Base-by-base conservation (phyloP, 2,888 invertebrate genomes). In the Hanleya hanleyi region DNA sequence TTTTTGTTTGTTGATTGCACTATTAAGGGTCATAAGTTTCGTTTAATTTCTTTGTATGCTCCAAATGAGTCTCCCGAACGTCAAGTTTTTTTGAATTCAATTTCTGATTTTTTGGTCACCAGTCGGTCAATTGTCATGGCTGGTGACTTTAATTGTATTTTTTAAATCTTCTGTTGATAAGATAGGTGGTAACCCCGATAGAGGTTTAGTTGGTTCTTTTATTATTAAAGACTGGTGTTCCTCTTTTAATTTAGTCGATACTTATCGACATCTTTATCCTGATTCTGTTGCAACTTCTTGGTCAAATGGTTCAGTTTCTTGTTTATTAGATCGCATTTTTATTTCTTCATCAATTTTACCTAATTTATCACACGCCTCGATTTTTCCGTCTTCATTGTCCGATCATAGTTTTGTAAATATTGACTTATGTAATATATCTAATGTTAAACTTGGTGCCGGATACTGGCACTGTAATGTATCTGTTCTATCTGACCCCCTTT, bases 401-500 rank as follows among this genome's bases (percentile, higher is more conserved):
- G 69, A 69, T 38, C 69, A 69, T 35, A 29, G 49, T 36, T 61
- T 69, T 69, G 61, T 69, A n/a, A 38, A 35, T 36, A 12, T 69
- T 1, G 7, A 12, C 3, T 5, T 69, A n/a, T 15, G 22, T 37
- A 32, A 22, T n/a, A 15, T 29, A 12, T n/a, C 33, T 32, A 9
- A 9, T 26, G 32, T 29, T 15, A 35, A n/a, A 15, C n/a, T 32
- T 6, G 62, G 61, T 5, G 38, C 57, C 37, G 64, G 64, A 64
- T 69, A 69, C 29, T 69, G 69, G 69, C 57, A 69, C 32, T 69
- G 57, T 29, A 57, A 69, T 35, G 37, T 37, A 26, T 51, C 69
- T 35, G 18, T 69, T 32, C 22, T 69, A 37, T 36, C n/a, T 1
- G 38, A 38, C n/a, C 38, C 47, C 4, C 26, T 6, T 32, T 67